Base-by-base conservation (phyloP, 2,113 vertebrate species). In the Rattus rattus region DNA sequence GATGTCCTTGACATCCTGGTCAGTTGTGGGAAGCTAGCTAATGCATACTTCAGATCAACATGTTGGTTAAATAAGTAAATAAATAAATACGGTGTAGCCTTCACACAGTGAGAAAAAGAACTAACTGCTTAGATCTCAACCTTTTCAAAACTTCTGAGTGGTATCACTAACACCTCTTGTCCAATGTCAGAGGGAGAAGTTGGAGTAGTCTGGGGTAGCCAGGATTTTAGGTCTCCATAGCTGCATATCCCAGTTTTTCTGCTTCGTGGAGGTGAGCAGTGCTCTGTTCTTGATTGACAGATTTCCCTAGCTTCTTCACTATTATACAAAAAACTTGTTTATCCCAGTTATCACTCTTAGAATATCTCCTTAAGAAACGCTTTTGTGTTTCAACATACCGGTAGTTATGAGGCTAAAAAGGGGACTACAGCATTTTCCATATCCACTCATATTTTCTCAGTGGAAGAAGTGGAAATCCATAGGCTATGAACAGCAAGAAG, bases 291-390 rank as follows among this genome's bases (percentile, higher is more conserved):
- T 69, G 39, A 76, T 4, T 20, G 80, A 49, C 26, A 91, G 59
- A 19, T 88, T 85, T 30, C 30, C 36, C 7, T n/a, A 36, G 36
- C 26, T 43, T 91, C 47, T 33, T 92, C n/a, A 52, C 8, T 16
- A 7, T 16, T 47, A 83, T 63, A 28, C 7, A 54, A 0, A 43
- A 7, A 90, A 39, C 13, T 11, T 47, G 67, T 59, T 81, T 77
- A 20, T 1, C 33, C 47, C 61, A 89, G 84, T 16, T 43, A 77
- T 83, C 47, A 47, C 69, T 83, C 63, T 91, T 88, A 52, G 10
- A 79, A 83, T 33, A 80, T 81, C 77, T 90, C n/a, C 65, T 79
- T 85, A 11, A 76, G 83, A 92, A 94, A 94, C 59, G n/a, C 9
- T 91, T 93, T 87, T 79, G 12, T 61, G 28, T 73, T 95, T 93